Percentiles rank a stretch among this genome's conserved stretches.
Conservation (phyloP, 2,113 vertebrate genomes). For the Nycticorax nycticorax region DNA sequence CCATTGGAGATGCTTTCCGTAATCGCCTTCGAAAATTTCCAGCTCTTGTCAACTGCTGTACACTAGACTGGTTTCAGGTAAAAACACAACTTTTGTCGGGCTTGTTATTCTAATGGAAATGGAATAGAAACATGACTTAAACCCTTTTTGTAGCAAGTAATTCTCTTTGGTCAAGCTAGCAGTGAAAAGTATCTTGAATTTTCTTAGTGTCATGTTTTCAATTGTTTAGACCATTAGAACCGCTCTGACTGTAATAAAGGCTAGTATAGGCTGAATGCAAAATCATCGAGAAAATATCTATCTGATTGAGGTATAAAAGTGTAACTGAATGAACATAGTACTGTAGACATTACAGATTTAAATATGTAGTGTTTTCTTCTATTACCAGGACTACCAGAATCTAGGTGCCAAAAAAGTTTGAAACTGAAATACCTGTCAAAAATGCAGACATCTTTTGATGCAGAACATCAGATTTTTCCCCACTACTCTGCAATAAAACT, state of each 20-base stretch:
- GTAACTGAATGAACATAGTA: background rate
- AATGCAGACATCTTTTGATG: background rate
- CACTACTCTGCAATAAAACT: background rate
- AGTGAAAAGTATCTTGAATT: background rate
- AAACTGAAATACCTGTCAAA: background rate
- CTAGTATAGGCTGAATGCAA: background rate
- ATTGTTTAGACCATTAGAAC: background rate
- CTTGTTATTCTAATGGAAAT: background rate
- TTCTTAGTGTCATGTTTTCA: background rate
- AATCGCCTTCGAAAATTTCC: slow-evolving; percentile 86
- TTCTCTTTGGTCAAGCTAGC: background rate
- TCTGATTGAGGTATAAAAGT: background rate
- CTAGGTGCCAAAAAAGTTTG: background rate
- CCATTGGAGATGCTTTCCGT: slow-evolving; percentile 89
- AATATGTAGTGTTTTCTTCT: background rate
- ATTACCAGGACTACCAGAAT: background rate
- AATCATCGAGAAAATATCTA: background rate
- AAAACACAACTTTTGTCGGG: background rate
- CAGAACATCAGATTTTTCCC: background rate
- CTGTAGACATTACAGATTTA: background rate
- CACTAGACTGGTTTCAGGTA: slow-evolving; percentile 96
- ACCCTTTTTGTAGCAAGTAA: background rate
- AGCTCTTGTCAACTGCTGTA: slow-evolving; percentile 92
- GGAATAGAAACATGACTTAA: background rate
- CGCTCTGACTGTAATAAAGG: background rate